Evolutionary conservation across 2,888 invertebrate species (phyloP), one percentile per base, ranked within the genome.

Genomic region (Leucophenga montana): DNA sequence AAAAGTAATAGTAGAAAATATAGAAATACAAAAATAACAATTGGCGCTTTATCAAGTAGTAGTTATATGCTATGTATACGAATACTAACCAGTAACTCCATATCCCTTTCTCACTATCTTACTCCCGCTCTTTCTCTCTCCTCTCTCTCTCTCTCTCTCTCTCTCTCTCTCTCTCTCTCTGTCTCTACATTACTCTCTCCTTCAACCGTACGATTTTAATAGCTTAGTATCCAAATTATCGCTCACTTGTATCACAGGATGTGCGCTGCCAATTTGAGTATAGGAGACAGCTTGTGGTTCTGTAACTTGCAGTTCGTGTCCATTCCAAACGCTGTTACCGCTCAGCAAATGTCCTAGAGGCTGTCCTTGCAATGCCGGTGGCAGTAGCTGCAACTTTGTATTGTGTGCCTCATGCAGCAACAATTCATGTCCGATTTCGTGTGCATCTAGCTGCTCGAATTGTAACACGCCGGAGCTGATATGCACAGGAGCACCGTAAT

Each of bases 381-480:
- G 70, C 31, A 76, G 11, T 18, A 83, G 59, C 27, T 80, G 64
- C 66, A 80, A 5, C n/a, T 77, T 77, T 0, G 70, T 64, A 20
- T 13, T 16, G 3, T 27, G 50, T 20, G 4, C 14, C 4, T 66
- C 66, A 1, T 31, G 18, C n/a, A 54, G 53, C 71, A 61, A 57
- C 54, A 69, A 22, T 50, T 71, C 44, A 16, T 57, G 71, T 14
- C 62, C 54, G 0, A 39, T 31, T 39, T 62, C 66, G 20, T 62
- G 75, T 11, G 75, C 68, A 11, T 72, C 67, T 0, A 66, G 65
- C 13, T 71, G 61, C 11, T 72, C 65, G 22, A 84, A 70, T 5
- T 85, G 80, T 13, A 86, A 66, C 9, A 86, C 75, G 0, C 78
- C 76, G 0, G 85, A 86, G 22, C 75, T 85, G 1, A 86, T 80